phyloP scores from a whole-genome alignment of 2,113 vertebrate genomes.

The Myrmecobius fasciatus region DNA sequence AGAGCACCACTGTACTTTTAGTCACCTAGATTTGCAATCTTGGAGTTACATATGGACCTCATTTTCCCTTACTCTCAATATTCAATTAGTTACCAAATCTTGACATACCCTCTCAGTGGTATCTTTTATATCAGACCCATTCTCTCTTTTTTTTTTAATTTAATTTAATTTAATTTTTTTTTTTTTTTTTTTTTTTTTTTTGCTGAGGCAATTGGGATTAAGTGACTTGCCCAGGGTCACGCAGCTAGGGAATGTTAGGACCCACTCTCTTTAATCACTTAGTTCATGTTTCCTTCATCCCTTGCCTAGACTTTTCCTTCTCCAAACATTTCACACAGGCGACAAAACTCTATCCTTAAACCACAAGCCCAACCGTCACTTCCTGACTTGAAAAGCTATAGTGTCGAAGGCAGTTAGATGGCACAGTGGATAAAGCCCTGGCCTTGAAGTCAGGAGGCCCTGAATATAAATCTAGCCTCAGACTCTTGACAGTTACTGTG shows the following conservation, averaged over 20 bases:
- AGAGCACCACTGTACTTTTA: neutral
- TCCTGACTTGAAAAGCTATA: neutral
- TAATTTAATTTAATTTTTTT: too few species aligned
- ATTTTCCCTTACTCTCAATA: neutral
- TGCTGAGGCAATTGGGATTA: too few species aligned
- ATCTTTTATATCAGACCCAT: neutral
- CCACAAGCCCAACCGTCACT: neutral
- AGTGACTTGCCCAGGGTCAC: too few species aligned
- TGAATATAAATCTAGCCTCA: too few species aligned
- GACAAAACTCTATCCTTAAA: neutral
- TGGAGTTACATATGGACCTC: neutral
- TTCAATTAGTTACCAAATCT: neutral
- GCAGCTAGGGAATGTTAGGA: too few species aligned
- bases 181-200: too few species aligned
- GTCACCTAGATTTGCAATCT: neutral
- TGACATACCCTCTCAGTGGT: neutral
- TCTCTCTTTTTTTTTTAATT: too few species aligned
- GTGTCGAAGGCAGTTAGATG: too few species aligned
- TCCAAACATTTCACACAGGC: neutral
- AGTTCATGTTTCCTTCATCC: neutral
- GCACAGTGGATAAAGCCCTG: too few species aligned
- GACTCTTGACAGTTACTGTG: too few species aligned
- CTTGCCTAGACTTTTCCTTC: neutral
- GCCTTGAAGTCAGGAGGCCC: too few species aligned
- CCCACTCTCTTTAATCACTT: neutral